A percentile compares a stretch with the other conserved stretches of the same genome.
Evolutionary conservation across 2,888 invertebrate genomes (phyloP).

Genomic region (Cistogaster globosa): DNA sequence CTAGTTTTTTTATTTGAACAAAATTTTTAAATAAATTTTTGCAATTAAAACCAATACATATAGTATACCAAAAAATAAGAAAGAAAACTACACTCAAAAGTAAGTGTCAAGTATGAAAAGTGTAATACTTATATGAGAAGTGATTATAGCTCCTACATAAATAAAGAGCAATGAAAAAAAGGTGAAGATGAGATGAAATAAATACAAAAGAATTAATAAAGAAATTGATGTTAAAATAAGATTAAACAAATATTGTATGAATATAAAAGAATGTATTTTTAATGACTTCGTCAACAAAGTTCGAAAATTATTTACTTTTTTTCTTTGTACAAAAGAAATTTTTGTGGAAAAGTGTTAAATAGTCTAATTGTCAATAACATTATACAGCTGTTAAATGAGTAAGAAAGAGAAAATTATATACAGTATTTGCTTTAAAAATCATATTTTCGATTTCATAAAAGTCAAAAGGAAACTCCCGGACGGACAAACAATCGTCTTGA

Average conservation of each 20-base stretch:
- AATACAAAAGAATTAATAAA: conserved; percentile 15
- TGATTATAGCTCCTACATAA: conserved; percentile 44
- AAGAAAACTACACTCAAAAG: conserved; percentile 58
- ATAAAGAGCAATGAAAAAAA: conserved; percentile 45
- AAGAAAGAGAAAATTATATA: conserved; percentile 54
- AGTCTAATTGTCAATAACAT: conserved; percentile 58
- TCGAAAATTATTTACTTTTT: conserved; percentile 53
- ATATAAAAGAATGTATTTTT: conserved; percentile 28
- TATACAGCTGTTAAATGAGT: conserved; percentile 29
- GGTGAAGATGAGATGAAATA: conserved; percentile 60
- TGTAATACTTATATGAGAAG: conserved; percentile 29
- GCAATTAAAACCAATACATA: conserved; percentile 52
- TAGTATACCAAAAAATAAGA: conserved; percentile 40
- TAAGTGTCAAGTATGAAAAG: conserved; percentile 67
- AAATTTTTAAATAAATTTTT: conserved; percentile 64
- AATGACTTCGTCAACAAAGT: conserved; percentile 63
- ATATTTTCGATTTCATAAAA: conserved; percentile 60
- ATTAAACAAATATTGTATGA: background rate
- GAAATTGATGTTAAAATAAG: background rate
- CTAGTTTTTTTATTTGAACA: conserved; percentile 67
- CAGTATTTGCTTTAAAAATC: conserved; percentile 33
- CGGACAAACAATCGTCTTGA: conserved; percentile 60
- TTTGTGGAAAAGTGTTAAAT: conserved; percentile 62
- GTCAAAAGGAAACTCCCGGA: conserved; percentile 61
- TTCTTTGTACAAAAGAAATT: conserved; percentile 50